Evolutionary conservation across 2,888 invertebrate genomes (phyloP).

Genomic region (Acleris laterana): DNA sequence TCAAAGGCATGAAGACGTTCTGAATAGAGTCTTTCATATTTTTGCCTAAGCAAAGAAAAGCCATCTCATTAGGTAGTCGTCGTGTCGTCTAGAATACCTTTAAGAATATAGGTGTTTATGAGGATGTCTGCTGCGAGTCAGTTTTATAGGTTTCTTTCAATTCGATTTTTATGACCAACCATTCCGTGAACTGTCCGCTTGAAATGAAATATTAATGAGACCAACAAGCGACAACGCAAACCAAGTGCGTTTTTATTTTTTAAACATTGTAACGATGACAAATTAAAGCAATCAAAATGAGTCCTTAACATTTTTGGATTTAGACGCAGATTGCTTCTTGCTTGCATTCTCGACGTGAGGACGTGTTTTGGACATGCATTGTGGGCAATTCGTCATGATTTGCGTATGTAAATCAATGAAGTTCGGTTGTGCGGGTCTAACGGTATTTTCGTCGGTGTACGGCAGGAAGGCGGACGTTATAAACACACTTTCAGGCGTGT

Average conservation of each 20-base stretch:
- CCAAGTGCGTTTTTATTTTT: constrained; percentile 42
- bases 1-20: constrained; percentile 7
- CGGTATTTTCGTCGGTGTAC: constrained; percentile 81
- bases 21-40: constrained; percentile 8
- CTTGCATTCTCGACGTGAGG: constrained; percentile 46
- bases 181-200: constrained; percentile 45
- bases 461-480: constrained; percentile 82
- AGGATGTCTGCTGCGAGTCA: constrained; percentile 39
- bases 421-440: constrained; percentile 78
- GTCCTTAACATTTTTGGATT: constrained; percentile 38
- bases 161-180: constrained; percentile 46
- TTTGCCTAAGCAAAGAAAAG: constrained; percentile 19
- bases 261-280: constrained; percentile 49
- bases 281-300: constrained; percentile 44
- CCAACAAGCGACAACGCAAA: constrained; percentile 47
- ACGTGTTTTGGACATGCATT: constrained; percentile 72
- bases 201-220: constrained; percentile 51
- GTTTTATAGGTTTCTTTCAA: constrained; percentile 39
- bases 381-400: constrained; percentile 81
- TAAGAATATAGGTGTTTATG: constrained; percentile 34
- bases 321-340: constrained; percentile 53
- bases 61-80: constrained; percentile 24
- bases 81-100: constrained; percentile 29
- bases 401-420: constrained; percentile 82
- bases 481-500: constrained; percentile 77